Evolutionary conservation across 2,888 invertebrate genomes (phyloP), one percentile per base, ranked within the genome.

Genomic region (Chloroclystis v-ata): DNA sequence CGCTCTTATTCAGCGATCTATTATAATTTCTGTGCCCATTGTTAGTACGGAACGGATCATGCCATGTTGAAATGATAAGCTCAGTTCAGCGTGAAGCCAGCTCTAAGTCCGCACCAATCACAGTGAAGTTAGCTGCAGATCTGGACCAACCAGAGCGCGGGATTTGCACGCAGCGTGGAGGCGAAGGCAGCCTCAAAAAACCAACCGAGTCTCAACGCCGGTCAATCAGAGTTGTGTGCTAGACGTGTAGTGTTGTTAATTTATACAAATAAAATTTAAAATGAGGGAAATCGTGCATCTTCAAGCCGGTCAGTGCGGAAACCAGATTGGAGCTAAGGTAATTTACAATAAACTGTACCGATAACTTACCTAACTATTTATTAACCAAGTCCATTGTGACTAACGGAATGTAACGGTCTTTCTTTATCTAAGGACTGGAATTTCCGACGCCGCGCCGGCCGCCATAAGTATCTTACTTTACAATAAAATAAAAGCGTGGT

Each of bases 261-360:
- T 81, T 78, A 78, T 82, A 79, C 67, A 82, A 78, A 81, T 76
- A 70, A 63, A 45, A 64, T 65, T 67, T 63, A 90, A 86, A 69
- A 94, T 95, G 94, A 91, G 94, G 87, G 94, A 95, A 90, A 95
- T 95, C 80, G 93, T 95, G 63, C 94, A 94, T 69, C 82, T 94
- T 56, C 94, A 95, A 78, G 94, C 93, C 72, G 94, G 94, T 67
- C 94, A 95, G 78, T 95, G 94, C 87, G 94, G 94, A 57, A 95
- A 95, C 89, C 94, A 95, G 87, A 94, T 95, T 73, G 94, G 94
- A 81, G 87, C 89, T 68, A 89, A 87, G 83, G 89, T 89, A 69
- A 73, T 41, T 10, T 14, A n/a, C 2, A 33, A 16, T 10, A 12
- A n/a, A 33, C 6, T 14, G 9, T 16, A 33, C n/a, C 14, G 13